A percentile compares a stretch with the other conserved stretches of the same genome.
phyloP scores from a whole-genome alignment of 2,113 vertebrate genomes.

The Struthidea cinerea region DNA sequence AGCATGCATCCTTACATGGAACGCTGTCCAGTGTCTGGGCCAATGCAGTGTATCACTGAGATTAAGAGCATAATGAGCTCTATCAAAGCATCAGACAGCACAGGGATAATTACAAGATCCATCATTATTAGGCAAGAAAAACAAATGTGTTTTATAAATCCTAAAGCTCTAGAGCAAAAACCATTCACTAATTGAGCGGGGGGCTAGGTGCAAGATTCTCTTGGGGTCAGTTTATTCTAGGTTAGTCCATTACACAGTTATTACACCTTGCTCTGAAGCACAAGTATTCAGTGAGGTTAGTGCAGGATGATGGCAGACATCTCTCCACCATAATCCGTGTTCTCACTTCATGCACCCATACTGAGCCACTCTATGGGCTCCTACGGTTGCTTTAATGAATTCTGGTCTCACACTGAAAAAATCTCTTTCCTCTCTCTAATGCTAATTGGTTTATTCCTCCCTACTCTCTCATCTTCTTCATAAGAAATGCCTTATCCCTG shows the following conservation, averaged over 20 bases:
- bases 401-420: not conserved
- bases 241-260: not conserved
- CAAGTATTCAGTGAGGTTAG: not conserved
- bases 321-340: not conserved
- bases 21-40: not conserved
- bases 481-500: not conserved
- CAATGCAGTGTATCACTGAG: not conserved
- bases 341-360: not conserved
- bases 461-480: not conserved
- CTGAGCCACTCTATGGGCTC: not conserved
- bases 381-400: not conserved
- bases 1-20: not conserved
- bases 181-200: not conserved
- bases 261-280: not conserved
- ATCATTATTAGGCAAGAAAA: slow-evolving; percentile 23
- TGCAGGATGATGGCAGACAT: not conserved
- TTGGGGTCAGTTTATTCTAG: not conserved
- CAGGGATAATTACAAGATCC: slow-evolving; percentile 5
- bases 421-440: not conserved
- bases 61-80: not conserved
- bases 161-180: slow-evolving; percentile 24
- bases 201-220: not conserved
- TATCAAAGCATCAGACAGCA: not conserved
- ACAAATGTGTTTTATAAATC: slow-evolving; percentile 13
- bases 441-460: not conserved